Conservation (phyloP, 2,797 vertebrate species). For the Myotis findleyi region DNA sequence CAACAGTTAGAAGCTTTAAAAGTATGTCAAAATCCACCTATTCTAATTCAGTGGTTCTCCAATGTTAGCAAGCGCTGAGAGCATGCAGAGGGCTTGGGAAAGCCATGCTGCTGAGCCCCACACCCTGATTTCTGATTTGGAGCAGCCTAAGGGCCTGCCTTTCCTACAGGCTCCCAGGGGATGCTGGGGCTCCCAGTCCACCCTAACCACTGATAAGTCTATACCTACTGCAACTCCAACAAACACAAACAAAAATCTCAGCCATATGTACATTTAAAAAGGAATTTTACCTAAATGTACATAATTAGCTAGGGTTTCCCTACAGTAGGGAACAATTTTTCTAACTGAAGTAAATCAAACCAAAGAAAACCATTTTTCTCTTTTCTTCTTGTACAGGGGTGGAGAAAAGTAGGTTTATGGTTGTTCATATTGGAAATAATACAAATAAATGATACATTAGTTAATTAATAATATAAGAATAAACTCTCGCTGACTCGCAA, state of each 20-base stretch:
- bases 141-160: neutral
- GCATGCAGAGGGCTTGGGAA: neutral
- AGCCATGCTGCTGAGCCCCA: neutral
- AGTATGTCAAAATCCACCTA: neutral
- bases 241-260: neutral
- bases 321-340: neutral
- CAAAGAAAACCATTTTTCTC: neutral
- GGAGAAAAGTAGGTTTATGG: neutral
- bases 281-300: neutral
- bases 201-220: neutral
- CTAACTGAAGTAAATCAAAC: conserved; percentile 20
- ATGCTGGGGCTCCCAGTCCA: accelerated
- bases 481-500: neutral
- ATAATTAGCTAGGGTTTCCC: neutral
- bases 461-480: neutral
- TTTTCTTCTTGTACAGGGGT: conserved; percentile 44
- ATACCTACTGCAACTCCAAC: neutral
- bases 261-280: neutral
- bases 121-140: neutral
- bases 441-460: neutral
- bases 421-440: neutral
- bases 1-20: neutral
- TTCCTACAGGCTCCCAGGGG: neutral
- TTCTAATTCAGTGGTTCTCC: neutral
- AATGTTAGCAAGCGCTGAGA: neutral